A percentile compares a stretch with the other conserved stretches of the same genome.
phyloP scores from a whole-genome alignment of 2,797 vertebrate species.

The Bradypodion ventrale region DNA sequence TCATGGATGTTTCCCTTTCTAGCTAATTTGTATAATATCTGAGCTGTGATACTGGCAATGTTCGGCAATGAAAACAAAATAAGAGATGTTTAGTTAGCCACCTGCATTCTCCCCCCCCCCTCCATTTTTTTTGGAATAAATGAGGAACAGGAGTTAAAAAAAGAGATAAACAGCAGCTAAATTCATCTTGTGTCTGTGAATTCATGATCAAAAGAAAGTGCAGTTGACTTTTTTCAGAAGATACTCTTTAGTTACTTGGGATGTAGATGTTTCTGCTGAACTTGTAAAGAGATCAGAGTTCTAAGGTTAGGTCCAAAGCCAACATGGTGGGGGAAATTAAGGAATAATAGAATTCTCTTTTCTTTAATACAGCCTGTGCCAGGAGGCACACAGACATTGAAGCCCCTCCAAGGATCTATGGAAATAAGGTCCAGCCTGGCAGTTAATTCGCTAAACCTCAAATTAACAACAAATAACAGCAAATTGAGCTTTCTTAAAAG shows the following conservation, averaged over 20 bases:
- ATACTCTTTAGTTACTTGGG: background rate
- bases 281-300: no score
- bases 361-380: no score
- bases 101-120: background rate
- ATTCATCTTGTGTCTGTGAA: background rate
- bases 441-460: no score
- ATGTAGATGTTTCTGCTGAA: background rate
- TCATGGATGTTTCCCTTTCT: constrained; percentile 4
- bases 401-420: no score
- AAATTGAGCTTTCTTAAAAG: no score
- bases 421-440: no score
- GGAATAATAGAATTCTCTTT: no score
- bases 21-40: constrained; percentile 20
- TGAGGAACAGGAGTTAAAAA: background rate
- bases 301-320: no score
- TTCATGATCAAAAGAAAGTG: background rate
- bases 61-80: constrained; percentile 20
- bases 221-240: background rate
- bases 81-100: background rate
- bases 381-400: no score
- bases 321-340: no score
- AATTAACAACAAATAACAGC: no score
- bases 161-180: background rate
- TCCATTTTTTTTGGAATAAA: constrained; percentile 1
- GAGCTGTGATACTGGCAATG: background rate